These are phyloP conservation scores for Ischnura elegans DNA, from an alignment of 2,888 invertebrate genomes.

Conservation along the genomic window DNA sequence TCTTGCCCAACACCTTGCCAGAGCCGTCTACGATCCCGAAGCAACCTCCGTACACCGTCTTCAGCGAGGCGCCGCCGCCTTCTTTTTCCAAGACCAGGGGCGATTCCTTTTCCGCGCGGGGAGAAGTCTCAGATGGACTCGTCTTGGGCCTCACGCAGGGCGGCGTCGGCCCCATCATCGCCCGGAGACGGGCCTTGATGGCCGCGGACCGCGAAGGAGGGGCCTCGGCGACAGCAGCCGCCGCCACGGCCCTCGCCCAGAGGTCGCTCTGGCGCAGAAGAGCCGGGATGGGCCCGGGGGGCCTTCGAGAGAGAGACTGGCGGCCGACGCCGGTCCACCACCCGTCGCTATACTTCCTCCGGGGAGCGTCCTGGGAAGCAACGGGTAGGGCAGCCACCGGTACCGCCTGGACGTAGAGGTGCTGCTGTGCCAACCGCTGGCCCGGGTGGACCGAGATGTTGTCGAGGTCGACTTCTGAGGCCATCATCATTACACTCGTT, in stretches of 20 bases:
- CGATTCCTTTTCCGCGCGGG: neutral
- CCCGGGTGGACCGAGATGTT: neutral
- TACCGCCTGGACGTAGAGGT: neutral
- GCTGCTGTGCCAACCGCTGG: neutral
- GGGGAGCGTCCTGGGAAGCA: neutral
- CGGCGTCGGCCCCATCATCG: neutral
- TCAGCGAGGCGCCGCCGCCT: neutral
- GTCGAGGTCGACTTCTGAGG: neutral
- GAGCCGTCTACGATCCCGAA: neutral
- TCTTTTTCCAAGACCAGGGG: neutral
- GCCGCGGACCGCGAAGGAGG: conserved; percentile 1
- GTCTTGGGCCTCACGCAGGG: neutral
- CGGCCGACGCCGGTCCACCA: conserved; percentile 41
- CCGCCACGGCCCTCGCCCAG: conserved; percentile 41
- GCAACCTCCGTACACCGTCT: neutral
- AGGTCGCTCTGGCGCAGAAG: conserved; percentile 54
- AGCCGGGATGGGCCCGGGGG: conserved; percentile 23
- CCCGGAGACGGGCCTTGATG: neutral
- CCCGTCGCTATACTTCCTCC: neutral
- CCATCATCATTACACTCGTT: neutral
- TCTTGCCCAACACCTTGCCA: neutral
- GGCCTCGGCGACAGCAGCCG: neutral
- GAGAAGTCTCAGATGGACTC: conserved; percentile 21
- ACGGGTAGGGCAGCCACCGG: neutral
- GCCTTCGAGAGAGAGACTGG: conserved; percentile 25